Conservation (phyloP, 1,140 invertebrate genomes). For the Atta texana region DNA sequence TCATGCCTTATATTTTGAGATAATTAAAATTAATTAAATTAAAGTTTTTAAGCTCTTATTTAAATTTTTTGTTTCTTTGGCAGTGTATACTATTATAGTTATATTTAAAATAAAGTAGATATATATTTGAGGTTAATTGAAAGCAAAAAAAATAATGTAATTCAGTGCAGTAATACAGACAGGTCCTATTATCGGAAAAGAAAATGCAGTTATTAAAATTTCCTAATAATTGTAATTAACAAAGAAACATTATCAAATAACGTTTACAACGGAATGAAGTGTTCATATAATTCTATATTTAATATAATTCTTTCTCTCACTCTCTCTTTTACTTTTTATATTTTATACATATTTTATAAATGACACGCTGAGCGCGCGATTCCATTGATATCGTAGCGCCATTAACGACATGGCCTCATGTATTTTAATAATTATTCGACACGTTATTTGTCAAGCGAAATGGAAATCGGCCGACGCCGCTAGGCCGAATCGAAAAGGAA, state of each 20-base stretch:
- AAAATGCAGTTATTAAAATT: not conserved
- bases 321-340: not conserved
- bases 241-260: not conserved
- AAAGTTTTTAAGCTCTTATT: too few species aligned
- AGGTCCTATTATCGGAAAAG: not conserved
- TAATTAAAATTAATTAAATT: too few species aligned
- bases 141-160: too few species aligned
- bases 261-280: not conserved
- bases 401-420: constrained; percentile 15
- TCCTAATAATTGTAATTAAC: not conserved
- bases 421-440: constrained; percentile 67
- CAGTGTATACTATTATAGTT: too few species aligned
- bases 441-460: constrained; percentile 74
- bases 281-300: not conserved
- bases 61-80: too few species aligned
- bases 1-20: too few species aligned
- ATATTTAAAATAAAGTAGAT: too few species aligned
- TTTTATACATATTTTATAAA: not conserved
- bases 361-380: constrained; percentile 19
- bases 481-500: constrained; percentile 62
- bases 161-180: too few species aligned
- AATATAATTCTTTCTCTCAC: not conserved
- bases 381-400: constrained; percentile 11
- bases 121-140: too few species aligned
- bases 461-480: constrained; percentile 66